These are phyloP conservation scores for Drosophila paramelanica DNA, from an alignment of 2,888 invertebrate species.

Conservation along the genomic window DNA sequence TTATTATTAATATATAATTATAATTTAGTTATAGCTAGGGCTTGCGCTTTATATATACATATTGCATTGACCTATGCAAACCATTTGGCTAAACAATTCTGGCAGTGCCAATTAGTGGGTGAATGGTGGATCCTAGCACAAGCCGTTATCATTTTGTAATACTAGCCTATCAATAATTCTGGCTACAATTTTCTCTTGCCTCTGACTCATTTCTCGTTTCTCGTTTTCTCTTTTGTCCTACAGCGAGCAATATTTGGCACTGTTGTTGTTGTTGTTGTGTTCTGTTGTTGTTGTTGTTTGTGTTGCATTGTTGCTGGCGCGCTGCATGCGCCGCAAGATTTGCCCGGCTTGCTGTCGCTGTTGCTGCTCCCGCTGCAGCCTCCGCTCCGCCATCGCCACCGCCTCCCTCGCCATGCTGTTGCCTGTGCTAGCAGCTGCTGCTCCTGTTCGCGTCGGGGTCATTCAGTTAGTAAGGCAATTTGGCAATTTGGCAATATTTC, in stretches of 20 bases:
- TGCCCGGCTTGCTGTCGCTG: slow-evolving; percentile 27
- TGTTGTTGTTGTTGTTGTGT: slow-evolving; percentile 28
- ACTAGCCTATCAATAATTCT: slow-evolving; percentile 5
- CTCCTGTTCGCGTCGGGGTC: slow-evolving; percentile 60
- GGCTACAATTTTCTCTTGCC: not conserved
- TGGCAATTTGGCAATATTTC: slow-evolving; percentile 56
- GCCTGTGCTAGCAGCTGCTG: slow-evolving; percentile 66
- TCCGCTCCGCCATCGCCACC: slow-evolving; percentile 34
- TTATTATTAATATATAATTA: not conserved
- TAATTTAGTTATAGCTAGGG: slow-evolving; percentile 17
- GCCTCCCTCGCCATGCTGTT: slow-evolving; percentile 2
- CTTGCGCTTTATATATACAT: slow-evolving; percentile 46
- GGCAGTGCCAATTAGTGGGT: slow-evolving; percentile 68
- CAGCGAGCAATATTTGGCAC: slow-evolving; percentile 63
- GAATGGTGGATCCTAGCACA: slow-evolving; percentile 8
- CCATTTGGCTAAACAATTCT: slow-evolving; percentile 45
- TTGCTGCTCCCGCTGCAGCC: slow-evolving; percentile 10
- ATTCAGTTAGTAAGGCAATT: slow-evolving; percentile 74
- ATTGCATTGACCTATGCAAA: slow-evolving; percentile 48
- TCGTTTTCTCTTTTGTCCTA: slow-evolving; percentile 39
- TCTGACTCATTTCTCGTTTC: not conserved
- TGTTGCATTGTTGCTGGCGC: slow-evolving; percentile 69
- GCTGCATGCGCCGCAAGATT: slow-evolving; percentile 52
- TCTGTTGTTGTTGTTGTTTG: slow-evolving; percentile 47
- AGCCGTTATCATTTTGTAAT: slow-evolving; percentile 6